Evolutionary conservation across 2,797 vertebrate genomes (phyloP).

Genomic region (Parambassis ranga): DNA sequence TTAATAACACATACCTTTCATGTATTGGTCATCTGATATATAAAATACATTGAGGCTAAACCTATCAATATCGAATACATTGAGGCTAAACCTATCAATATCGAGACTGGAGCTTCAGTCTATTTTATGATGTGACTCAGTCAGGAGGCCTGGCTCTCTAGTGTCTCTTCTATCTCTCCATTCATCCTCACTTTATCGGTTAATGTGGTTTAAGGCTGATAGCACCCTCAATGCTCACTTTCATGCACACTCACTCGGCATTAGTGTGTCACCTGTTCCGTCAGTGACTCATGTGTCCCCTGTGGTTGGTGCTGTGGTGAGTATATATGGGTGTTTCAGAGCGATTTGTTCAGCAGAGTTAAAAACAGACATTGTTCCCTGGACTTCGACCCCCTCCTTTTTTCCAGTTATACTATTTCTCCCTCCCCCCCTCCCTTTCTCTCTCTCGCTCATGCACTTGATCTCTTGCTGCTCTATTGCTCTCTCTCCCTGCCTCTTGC

Average conservation of each 20-base stretch:
- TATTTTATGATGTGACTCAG: not conserved
- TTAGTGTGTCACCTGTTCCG: conserved; percentile 41
- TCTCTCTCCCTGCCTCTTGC: not conserved
- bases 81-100: not conserved
- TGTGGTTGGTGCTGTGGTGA: conserved; percentile 15
- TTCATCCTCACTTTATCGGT: conserved; percentile 1
- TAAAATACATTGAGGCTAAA: too few relatives aligned
- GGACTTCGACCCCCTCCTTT: not conserved
- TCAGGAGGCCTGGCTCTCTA: not conserved
- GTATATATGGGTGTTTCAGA: conserved; percentile 31
- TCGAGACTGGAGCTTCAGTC: not conserved
- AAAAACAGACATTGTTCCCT: conserved; percentile 24
- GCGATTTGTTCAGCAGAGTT: conserved; percentile 21
- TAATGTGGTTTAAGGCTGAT: not conserved
- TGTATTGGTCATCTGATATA: too few relatives aligned
- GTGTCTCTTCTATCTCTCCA: not conserved
- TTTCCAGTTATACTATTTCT: not conserved
- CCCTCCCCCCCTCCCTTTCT: not conserved
- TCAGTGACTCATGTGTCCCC: conserved; percentile 40
- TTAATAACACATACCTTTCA: too few relatives aligned
- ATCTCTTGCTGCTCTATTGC: conserved; percentile 1
- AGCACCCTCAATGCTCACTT: not conserved
- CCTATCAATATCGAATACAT: too few relatives aligned
- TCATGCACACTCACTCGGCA: conserved; percentile 12
- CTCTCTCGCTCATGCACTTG: not conserved